Evolutionary conservation across 2,797 vertebrate species (phyloP), one percentile per base, ranked within the genome.

Genomic region (Decapterus maruadsi): DNA sequence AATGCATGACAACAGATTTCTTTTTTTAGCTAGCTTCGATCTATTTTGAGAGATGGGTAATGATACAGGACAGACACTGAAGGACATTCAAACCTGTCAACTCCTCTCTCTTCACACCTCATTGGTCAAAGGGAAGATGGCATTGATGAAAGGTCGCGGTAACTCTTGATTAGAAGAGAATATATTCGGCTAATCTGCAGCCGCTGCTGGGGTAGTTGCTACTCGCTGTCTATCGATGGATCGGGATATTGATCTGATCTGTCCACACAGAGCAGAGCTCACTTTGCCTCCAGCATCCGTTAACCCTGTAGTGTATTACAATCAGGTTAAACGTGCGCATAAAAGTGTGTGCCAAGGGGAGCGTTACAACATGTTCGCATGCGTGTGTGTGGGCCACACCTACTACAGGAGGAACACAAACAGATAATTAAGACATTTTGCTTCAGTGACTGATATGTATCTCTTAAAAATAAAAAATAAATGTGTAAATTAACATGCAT

Each of bases 21-120:
- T 90, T 86, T 91, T 88, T 91, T 87, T 86, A 86, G 88, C 80
- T 36, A 26, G 74, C 81, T 84, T 87, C 62, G 60, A 79, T 91
- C 90, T 93, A 92, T 92, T 93, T 92, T 88, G 63, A 91, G 92
- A 87, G 88, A 89, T 72, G 84, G 85, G 75, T 87, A 87, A 90
- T 83, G 87, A 93, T 87, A 92, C 91, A 82, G 89, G 89, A 82
- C 85, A 81, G 76, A 85, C 68, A 87, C 86, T 89, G 89, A 92
- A 94, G 90, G 90, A 90, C 89, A 89, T 88, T 87, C 82, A 85
- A 84, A 88, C 80, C 85, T 89, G 88, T 93, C 90, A 82, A 80
- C 85, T 86, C 72, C 68, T 76, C 78, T 83, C 77, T 80, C 75
- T 83, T 90, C 83, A 90, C 89, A 80, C 88, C 85, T 87, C 88